A percentile compares a stretch with the other conserved stretches of the same genome.
These are phyloP conservation scores for Dinocampus coccinellae DNA, from an alignment of 2,888 invertebrate genomes.

Conservation along the genomic window DNA sequence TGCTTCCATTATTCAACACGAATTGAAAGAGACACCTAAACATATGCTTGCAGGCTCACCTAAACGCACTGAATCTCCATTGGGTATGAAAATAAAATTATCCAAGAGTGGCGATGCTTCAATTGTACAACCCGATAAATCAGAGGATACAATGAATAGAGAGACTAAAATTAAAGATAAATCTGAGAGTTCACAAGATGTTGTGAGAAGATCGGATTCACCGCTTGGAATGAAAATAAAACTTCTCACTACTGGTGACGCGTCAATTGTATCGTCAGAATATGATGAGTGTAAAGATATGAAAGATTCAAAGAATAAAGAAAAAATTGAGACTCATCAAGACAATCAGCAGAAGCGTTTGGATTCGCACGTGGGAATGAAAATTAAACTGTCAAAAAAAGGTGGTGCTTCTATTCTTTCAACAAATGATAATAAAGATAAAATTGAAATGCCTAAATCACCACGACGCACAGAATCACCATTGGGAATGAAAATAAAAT, in stretches of 20 bases:
- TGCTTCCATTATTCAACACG: constrained; percentile 55
- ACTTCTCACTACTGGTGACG: constrained; percentile 50
- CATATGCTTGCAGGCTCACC: constrained; percentile 48
- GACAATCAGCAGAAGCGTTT: constrained; percentile 37
- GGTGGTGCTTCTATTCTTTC: constrained; percentile 60
- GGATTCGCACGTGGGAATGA: constrained; percentile 55
- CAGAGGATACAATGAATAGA: background rate
- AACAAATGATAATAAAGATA: constrained; percentile 48
- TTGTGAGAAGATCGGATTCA: constrained; percentile 51
- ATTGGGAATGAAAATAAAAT: constrained; percentile 49
- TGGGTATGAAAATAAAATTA: constrained; percentile 63
- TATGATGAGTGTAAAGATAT: background rate
- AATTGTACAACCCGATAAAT: constrained; percentile 56
- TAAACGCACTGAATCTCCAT: constrained; percentile 58
- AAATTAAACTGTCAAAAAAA: constrained; percentile 62
- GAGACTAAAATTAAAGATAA: background rate
- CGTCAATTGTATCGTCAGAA: constrained; percentile 46
- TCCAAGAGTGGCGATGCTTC: constrained; percentile 62
- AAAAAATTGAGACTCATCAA: constrained; percentile 44
- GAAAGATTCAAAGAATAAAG: constrained; percentile 1
- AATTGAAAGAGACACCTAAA: constrained; percentile 33
- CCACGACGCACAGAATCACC: constrained; percentile 51
- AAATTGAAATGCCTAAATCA: constrained; percentile 46
- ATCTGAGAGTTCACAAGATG: constrained; percentile 37
- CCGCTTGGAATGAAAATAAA: constrained; percentile 65